Evolutionary conservation across 1,140 invertebrate species (phyloP), one percentile per base, ranked within the genome.

Genomic region (Wiebesia pumilae): DNA sequence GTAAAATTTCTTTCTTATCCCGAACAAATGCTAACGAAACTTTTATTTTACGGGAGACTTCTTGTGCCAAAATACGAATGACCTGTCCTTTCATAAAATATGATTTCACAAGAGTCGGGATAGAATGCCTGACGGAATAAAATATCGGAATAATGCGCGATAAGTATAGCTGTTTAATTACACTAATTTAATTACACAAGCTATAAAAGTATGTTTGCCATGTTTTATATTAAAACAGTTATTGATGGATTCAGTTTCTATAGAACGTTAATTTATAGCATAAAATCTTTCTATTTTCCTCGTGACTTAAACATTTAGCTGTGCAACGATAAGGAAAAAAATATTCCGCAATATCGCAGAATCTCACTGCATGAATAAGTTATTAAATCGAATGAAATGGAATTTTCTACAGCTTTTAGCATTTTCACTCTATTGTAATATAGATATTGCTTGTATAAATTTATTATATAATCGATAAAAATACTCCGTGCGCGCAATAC

Each of bases 341-440:
- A 73, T 71, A 75, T 81, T 78, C 47, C n/a, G 35, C 65, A 30
- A 85, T 85, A 85, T 85, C 78, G 65, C 47, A 16, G 30, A 43
- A 84, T 77, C 71, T 84, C 54, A 43, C 33, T 30, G 84, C 84
- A 81, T 85, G 84, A 85, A 85, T 85, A 85, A 81, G 47, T 85
- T 81, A 85, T 81, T 81, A 85, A 85, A 85, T 81, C 78, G 67
- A 85, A 85, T 38, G 47, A 85, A 81, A 85, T 85, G 35, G 71
- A 85, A 69, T 85, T 85, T 81, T 69, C 79, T 81, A 12, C 58
- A 38, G 21, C 14, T 62, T 80, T 62, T 62, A 62, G 24, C 38
- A 81, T 81, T 81, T 81, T 54, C 75, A 62, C 75, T 69, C 71
- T 79, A 84, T 84, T 80, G 58, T 79, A 67, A 84, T 79, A 84